Conservation (phyloP, 2,888 invertebrate genomes). For the Caenorhabditis sinica region DNA sequence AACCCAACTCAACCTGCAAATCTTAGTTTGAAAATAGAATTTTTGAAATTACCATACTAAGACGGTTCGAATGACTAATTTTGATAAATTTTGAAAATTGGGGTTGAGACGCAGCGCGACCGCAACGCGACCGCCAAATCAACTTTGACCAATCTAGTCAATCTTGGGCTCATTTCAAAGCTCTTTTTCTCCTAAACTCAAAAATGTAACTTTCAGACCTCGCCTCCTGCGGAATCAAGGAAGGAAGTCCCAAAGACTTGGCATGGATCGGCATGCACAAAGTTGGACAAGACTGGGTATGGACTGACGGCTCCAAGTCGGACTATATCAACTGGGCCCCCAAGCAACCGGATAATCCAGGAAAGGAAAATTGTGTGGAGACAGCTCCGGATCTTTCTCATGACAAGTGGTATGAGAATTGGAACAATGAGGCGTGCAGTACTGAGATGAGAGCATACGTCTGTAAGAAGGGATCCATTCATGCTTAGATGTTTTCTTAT, state of each 20-base stretch:
- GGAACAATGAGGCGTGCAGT: slow-evolving; percentile 65
- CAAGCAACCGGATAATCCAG: slow-evolving; percentile 65
- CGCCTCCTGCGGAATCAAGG: slow-evolving; percentile 61
- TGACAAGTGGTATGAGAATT: slow-evolving; percentile 68
- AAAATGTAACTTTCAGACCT: slow-evolving; percentile 54
- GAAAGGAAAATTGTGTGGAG: slow-evolving; percentile 66
- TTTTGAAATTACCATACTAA: too few species aligned
- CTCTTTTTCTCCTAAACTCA: not conserved
- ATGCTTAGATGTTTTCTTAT: slow-evolving; percentile 21
- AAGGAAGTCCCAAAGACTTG: slow-evolving; percentile 60
- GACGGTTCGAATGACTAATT: too few species aligned
- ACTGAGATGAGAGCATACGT: slow-evolving; percentile 58
- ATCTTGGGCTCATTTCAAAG: not conserved
- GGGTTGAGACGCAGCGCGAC: too few species aligned
- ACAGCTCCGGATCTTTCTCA: slow-evolving; percentile 68
- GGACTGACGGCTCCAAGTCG: slow-evolving; percentile 63
- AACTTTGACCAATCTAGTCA: not conserved
- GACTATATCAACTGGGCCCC: slow-evolving; percentile 69
- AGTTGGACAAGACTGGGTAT: slow-evolving; percentile 60
- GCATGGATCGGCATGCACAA: slow-evolving; percentile 68
- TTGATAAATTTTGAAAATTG: too few species aligned
- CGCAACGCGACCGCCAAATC: too few species aligned
- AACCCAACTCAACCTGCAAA: too few species aligned
- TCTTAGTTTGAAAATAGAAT: too few species aligned
- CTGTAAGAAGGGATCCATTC: slow-evolving; percentile 62